A percentile compares a stretch with the other conserved stretches of the same genome.
Evolutionary conservation across 1,140 invertebrate species (phyloP).

Genomic region (Trinorchestia longiramus): DNA sequence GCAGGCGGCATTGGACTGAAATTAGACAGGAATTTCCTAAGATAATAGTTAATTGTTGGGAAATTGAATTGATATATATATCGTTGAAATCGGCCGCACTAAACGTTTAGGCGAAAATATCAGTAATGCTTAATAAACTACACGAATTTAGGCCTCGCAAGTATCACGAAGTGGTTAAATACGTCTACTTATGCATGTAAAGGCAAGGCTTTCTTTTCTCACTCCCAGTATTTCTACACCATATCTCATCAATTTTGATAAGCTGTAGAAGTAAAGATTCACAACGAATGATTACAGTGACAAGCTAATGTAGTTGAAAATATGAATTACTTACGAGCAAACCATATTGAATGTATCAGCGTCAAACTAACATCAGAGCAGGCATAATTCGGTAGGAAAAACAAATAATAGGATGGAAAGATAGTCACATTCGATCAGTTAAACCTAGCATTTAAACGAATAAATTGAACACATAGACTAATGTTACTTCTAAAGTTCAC

Average conservation of each 20-base stretch:
- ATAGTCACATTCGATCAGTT: neutral
- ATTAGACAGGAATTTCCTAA: neutral
- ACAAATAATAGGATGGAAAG: neutral
- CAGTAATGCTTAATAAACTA: neutral
- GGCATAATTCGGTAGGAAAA: neutral
- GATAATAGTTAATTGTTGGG: neutral
- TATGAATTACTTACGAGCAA: neutral
- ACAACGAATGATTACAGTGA: too few relatives aligned
- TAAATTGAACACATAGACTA: neutral
- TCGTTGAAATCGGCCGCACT: too few relatives aligned
- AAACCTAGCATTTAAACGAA: neutral
- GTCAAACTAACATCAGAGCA: neutral
- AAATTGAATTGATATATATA: neutral
- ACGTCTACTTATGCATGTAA: neutral
- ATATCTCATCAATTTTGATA: neutral
- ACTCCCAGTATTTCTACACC: neutral
- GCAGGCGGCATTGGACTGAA: neutral
- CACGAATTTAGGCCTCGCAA: neutral
- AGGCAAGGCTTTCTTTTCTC: neutral
- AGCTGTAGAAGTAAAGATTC: too few relatives aligned
- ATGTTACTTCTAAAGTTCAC: neutral
- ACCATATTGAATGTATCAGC: neutral
- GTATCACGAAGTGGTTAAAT: neutral
- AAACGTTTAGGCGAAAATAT: neutral
- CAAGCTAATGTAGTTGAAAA: neutral